Percentiles rank a stretch among this genome's conserved stretches.
phyloP scores from a whole-genome alignment of 2,113 vertebrate species.

The Rhizomys pruinosus region DNA sequence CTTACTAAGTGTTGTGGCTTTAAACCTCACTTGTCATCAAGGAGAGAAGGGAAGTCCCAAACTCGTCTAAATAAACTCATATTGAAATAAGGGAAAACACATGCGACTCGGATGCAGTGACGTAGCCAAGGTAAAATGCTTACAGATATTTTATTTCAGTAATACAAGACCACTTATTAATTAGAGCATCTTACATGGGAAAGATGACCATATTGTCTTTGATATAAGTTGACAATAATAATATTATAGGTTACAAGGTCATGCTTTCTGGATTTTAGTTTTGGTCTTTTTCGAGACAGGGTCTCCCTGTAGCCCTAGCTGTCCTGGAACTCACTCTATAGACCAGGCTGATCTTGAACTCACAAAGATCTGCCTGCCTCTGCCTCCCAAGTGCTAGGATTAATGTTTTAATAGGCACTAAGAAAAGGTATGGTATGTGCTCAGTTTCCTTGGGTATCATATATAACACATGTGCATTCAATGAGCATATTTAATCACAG shows the following conservation, averaged over 20 bases:
- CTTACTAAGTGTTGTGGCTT: constrained; percentile 83
- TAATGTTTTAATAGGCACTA: constrained; percentile 77
- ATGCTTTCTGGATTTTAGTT: no score
- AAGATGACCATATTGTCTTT: constrained; percentile 79
- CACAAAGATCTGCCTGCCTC: no score
- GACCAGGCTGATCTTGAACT: no score
- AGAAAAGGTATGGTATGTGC: constrained; percentile 51
- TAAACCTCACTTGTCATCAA: constrained; percentile 87
- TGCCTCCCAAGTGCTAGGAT: no score
- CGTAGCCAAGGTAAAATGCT: constrained; percentile 82
- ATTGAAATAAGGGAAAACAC: constrained; percentile 85
- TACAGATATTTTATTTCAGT: constrained; percentile 85
- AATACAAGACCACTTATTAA: constrained; percentile 83
- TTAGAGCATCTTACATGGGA: constrained; percentile 76
- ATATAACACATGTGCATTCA: background rate
- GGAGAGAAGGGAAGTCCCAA: constrained; percentile 84
- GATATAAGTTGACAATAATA: constrained; percentile 85
- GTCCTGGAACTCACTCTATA: no score
- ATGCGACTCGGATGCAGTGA: constrained; percentile 84
- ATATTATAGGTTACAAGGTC: constrained; percentile 81
- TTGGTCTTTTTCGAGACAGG: no score
- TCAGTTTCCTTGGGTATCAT: constrained; percentile 70
- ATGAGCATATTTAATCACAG: constrained; percentile 38
- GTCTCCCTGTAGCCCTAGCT: no score
- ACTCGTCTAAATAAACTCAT: constrained; percentile 84